Conservation (phyloP, 2,113 vertebrate species). For the Pithys albifrons region DNA sequence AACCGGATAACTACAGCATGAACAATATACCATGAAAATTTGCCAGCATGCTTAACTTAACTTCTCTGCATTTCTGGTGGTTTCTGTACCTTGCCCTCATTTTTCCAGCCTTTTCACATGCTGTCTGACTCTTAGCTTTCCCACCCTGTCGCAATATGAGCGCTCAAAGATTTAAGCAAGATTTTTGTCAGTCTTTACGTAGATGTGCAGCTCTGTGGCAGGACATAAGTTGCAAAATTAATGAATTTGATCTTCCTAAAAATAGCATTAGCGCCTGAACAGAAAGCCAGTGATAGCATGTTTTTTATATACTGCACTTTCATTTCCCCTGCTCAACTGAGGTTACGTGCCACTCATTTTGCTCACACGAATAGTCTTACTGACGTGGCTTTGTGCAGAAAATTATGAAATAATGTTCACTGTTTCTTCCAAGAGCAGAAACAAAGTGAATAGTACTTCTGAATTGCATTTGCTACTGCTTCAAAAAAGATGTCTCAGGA, state of each 20-base stretch:
- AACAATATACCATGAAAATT: constrained; percentile 68
- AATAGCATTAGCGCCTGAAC: background rate
- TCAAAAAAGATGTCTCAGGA: background rate
- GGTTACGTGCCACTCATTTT: constrained; percentile 10
- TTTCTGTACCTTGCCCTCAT: constrained; percentile 74
- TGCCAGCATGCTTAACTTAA: constrained; percentile 65
- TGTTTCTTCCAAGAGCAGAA: constrained; percentile 38
- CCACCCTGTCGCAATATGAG: constrained; percentile 58
- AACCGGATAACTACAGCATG: constrained; percentile 60
- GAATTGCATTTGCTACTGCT: background rate
- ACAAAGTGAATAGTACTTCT: background rate
- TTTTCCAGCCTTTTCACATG: constrained; percentile 63
- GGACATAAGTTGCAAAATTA: constrained; percentile 49
- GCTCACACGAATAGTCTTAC: background rate
- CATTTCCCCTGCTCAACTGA: constrained; percentile 42
- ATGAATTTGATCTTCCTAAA: constrained; percentile 51
- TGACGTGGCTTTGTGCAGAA: background rate
- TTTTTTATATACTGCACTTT: constrained; percentile 39
- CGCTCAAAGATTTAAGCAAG: constrained; percentile 46
- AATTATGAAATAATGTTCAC: constrained; percentile 35
- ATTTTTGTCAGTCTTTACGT: constrained; percentile 50
- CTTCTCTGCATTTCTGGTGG: constrained; percentile 68
- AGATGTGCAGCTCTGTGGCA: constrained; percentile 58
- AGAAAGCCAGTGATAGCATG: constrained; percentile 24
- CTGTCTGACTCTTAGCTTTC: constrained; percentile 63